Evolutionary conservation across 1,140 invertebrate species (phyloP).

Genomic region (Pygmarrhopalites habei): DNA sequence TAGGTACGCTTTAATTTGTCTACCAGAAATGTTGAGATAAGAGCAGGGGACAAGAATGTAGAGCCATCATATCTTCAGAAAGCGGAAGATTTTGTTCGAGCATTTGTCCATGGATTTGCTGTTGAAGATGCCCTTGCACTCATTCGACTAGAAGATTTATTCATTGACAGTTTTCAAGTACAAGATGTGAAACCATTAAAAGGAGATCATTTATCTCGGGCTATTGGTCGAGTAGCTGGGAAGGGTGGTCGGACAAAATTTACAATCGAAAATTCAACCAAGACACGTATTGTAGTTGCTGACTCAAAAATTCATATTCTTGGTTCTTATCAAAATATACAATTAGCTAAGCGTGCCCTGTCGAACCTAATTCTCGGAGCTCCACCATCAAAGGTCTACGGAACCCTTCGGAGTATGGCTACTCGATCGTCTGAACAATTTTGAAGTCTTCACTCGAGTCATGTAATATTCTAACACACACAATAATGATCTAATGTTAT

Average conservation of each 20-base stretch:
- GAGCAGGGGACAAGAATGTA: constrained; percentile 64
- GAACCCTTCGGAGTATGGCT: constrained; percentile 78
- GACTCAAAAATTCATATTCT: constrained; percentile 95
- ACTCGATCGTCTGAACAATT: constrained; percentile 71
- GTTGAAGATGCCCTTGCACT: constrained; percentile 94
- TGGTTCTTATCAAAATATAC: constrained; percentile 96
- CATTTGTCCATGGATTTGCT: constrained; percentile 94
- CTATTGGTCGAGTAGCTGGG: constrained; percentile 92
- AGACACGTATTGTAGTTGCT: constrained; percentile 94
- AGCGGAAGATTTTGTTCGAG: constrained; percentile 95
- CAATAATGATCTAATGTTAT: background rate
- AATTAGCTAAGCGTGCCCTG: constrained; percentile 87
- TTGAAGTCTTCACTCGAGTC: constrained; percentile 46
- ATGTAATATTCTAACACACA: background rate
- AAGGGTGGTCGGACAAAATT: constrained; percentile 96
- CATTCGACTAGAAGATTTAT: constrained; percentile 91
- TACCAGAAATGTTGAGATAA: constrained; percentile 81
- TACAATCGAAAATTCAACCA: constrained; percentile 98
- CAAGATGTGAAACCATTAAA: constrained; percentile 93
- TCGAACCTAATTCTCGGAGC: constrained; percentile 96
- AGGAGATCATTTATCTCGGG: constrained; percentile 91
- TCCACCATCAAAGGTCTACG: constrained; percentile 92
- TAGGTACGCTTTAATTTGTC: constrained; percentile 90
- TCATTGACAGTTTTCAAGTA: constrained; percentile 94
- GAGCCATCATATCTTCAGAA: constrained; percentile 91